phyloP scores from a whole-genome alignment of 2,888 invertebrate species.

The Conomelus anceps region DNA sequence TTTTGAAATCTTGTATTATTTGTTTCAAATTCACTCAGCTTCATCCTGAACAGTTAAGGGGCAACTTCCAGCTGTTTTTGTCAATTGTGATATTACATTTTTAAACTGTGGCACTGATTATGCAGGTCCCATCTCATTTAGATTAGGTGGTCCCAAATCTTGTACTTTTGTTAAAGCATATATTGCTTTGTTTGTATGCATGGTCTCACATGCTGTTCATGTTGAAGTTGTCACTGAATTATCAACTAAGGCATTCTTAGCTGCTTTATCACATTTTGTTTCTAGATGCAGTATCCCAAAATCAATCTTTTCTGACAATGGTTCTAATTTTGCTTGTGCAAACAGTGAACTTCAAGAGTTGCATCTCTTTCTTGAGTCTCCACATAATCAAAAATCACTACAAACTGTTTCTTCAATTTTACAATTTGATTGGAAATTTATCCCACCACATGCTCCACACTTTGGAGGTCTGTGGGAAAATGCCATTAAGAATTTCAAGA shows the following conservation, averaged over 20 bases:
- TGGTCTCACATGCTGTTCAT: conserved; percentile 36
- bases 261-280: conserved; percentile 33
- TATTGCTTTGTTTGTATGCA: conserved; percentile 33
- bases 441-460: conserved; percentile 37
- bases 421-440: conserved; percentile 38
- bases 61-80: neutral
- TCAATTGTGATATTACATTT: neutral
- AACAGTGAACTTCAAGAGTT: conserved; percentile 26
- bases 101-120: conserved; percentile 26
- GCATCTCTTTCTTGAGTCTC: neutral
- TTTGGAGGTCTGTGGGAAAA: conserved; percentile 40
- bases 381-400: neutral
- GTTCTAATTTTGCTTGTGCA: conserved; percentile 38
- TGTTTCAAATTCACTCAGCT: too few species aligned
- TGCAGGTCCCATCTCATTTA: conserved; percentile 29
- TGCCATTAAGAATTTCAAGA: conserved; percentile 38
- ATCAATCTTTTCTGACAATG: conserved; percentile 36
- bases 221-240: conserved; percentile 37
- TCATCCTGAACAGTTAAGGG: neutral
- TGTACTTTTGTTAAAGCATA: conserved; percentile 22
- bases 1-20: too few species aligned
- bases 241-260: conserved; percentile 35
- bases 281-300: conserved; percentile 33
- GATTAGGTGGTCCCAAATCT: neutral
- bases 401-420: conserved; percentile 20